phyloP scores from a whole-genome alignment of 2,797 vertebrate genomes.

The Sus cebifrons region DNA sequence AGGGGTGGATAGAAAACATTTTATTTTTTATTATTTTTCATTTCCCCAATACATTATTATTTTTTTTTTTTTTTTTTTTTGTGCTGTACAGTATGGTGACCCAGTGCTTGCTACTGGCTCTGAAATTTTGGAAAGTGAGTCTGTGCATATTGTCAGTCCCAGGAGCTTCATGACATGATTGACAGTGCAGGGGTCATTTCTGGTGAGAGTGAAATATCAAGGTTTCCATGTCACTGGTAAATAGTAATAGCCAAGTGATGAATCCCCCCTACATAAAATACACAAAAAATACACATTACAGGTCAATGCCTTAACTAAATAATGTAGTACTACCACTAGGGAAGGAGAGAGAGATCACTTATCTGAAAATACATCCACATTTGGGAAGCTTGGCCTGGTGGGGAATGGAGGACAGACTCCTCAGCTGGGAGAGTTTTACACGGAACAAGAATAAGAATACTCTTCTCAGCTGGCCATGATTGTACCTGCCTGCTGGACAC shows the following conservation, averaged over 20 bases:
- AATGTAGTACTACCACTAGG: background rate
- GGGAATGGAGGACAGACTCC: background rate
- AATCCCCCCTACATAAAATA: background rate
- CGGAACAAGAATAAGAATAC: background rate
- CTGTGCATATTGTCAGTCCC: background rate
- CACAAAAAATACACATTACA: background rate
- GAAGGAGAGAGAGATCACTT: background rate
- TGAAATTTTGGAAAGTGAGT: slow-evolving; percentile 33
- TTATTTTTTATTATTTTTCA: too few species aligned
- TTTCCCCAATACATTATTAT: too few species aligned
- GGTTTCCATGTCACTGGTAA: slow-evolving; percentile 8
- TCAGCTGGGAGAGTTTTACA: slow-evolving; percentile 2
- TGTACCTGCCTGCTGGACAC: background rate
- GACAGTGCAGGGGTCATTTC: background rate
- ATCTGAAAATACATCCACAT: background rate
- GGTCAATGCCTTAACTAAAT: background rate
- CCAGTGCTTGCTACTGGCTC: background rate
- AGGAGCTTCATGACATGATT: background rate
- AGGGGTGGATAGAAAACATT: background rate
- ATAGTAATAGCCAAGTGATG: background rate
- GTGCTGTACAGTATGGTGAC: too few species aligned
- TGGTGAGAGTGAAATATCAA: background rate
- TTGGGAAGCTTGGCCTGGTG: background rate
- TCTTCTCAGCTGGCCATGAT: background rate
- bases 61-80: too few species aligned